phyloP scores from a whole-genome alignment of 2,888 invertebrate genomes.

The Anarsia innoxiella region DNA sequence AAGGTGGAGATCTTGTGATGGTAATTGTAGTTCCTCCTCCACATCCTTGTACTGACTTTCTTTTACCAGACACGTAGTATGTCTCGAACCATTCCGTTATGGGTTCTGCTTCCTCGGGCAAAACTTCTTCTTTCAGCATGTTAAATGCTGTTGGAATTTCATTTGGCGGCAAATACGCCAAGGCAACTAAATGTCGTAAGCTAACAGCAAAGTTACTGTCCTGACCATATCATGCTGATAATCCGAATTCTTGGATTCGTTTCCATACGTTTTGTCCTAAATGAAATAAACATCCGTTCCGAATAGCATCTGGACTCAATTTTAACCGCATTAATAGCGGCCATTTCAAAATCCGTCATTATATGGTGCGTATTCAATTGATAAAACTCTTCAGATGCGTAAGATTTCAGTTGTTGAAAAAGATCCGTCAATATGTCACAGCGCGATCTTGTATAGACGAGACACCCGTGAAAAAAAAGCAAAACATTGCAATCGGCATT shows the following conservation, averaged over 20 bases:
- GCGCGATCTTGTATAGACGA: no score
- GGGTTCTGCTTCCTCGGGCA: not conserved
- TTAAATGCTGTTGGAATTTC: not conserved
- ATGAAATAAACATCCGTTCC: conserved; percentile 9
- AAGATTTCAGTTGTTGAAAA: no score
- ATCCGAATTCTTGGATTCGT: not conserved
- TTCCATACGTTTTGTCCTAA: conserved; percentile 9
- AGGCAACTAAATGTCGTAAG: conserved; percentile 2
- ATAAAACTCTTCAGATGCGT: no score
- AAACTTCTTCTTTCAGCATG: not conserved
- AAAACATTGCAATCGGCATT: no score
- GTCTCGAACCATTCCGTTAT: not conserved
- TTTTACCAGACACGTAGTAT: not conserved
- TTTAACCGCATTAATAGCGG: conserved; percentile 7
- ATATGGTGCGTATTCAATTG: conserved; percentile 1
- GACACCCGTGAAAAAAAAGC: no score
- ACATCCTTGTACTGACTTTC: not conserved
- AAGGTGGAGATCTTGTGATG: not conserved
- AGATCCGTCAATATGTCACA: no score
- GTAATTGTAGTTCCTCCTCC: not conserved
- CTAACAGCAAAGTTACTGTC: conserved; percentile 9
- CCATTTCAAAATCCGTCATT: conserved; percentile 10
- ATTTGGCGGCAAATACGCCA: not conserved
- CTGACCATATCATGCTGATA: conserved; percentile 1
- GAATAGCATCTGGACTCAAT: conserved; percentile 1